A percentile compares a stretch with the other conserved stretches of the same genome.
Conservation (phyloP, 2,113 vertebrate species). For the Pterophyllum scalare region DNA sequence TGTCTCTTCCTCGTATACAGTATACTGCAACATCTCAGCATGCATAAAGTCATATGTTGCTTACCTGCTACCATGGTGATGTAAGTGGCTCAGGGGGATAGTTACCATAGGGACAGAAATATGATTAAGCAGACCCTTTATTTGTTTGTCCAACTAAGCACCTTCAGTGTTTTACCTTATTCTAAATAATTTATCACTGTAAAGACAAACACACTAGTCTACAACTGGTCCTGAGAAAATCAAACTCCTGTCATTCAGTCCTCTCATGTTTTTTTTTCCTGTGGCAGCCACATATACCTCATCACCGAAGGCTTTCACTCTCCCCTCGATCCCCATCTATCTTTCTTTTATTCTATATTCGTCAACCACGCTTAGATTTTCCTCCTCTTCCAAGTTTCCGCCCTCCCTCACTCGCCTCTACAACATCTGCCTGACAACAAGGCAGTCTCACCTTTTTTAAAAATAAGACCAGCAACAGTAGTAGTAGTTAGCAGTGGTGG, state of each 20-base stretch:
- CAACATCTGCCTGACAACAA: conserved; percentile 84
- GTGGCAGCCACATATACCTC: not conserved
- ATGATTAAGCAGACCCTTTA: conserved; percentile 62
- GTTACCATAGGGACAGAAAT: conserved; percentile 67
- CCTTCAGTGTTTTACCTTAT: conserved; percentile 47
- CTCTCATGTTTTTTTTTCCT: not conserved
- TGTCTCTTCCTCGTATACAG: not conserved
- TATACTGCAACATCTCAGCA: conserved; percentile 24
- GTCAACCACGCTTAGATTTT: conserved; percentile 50
- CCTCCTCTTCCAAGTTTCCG: conserved; percentile 45
- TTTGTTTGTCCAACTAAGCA: conserved; percentile 67
- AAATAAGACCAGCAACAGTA: conserved; percentile 49
- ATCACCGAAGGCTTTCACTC: conserved; percentile 10
- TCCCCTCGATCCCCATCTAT: conserved; percentile 54
- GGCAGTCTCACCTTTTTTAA: conserved; percentile 58
- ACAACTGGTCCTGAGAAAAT: conserved; percentile 46
- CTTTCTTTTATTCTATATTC: conserved; percentile 51
- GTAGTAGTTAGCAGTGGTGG: conserved; percentile 28
- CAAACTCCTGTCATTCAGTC: conserved; percentile 30
- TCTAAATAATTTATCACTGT: conserved; percentile 46
- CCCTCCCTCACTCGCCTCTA: conserved; percentile 46
- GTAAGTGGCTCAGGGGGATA: conserved; percentile 39
- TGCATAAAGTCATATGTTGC: conserved; percentile 47
- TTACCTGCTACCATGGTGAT: conserved; percentile 57
- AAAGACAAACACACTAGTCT: conserved; percentile 15